phyloP scores from a whole-genome alignment of 1,140 invertebrate genomes.

The Paracyclopina nana region DNA sequence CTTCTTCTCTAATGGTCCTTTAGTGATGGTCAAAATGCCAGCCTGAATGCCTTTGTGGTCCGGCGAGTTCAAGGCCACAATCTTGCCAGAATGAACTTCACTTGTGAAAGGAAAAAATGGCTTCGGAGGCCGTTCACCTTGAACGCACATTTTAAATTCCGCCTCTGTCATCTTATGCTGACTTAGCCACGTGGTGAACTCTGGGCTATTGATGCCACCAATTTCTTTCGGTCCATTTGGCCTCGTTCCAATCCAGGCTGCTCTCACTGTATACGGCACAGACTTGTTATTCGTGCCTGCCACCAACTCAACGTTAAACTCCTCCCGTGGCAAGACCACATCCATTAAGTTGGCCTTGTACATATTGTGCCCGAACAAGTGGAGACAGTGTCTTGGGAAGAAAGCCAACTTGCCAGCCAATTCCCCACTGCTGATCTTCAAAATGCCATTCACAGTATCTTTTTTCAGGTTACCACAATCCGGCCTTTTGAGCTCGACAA shows the following conservation, averaged over 20 bases:
- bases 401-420: neutral
- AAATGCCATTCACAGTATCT: neutral
- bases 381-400: conserved; percentile 1
- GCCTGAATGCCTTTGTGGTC: neutral
- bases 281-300: neutral
- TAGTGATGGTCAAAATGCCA: neutral
- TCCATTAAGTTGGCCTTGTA: conserved; percentile 7
- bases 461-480: neutral
- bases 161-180: neutral
- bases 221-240: neutral
- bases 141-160: neutral
- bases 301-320: neutral
- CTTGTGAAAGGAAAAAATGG: neutral
- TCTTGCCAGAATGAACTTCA: neutral
- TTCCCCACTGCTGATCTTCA: neutral
- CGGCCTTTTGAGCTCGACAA: conserved; percentile 7
- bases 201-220: neutral
- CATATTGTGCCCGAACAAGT: conserved; percentile 6
- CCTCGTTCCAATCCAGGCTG: conserved; percentile 4
- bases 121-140: neutral
- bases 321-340: neutral
- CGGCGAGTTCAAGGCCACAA: neutral
- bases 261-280: conserved; percentile 1
- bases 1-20: neutral
- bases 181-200: conserved; percentile 1